Conservation (phyloP, 1,140 invertebrate genomes). For the Ylistrum balloti region DNA sequence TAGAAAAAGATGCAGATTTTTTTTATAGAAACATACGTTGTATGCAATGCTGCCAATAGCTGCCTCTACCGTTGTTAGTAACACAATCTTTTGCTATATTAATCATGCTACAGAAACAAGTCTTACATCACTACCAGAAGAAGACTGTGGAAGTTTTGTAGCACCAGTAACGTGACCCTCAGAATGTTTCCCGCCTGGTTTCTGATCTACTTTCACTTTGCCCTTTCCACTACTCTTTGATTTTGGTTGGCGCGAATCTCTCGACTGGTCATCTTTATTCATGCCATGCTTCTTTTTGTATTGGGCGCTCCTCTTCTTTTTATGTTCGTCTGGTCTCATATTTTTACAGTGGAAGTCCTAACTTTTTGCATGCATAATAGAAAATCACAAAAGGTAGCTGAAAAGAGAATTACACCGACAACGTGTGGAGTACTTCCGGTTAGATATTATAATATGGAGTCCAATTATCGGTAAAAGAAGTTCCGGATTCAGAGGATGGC, state of each 20-base stretch:
- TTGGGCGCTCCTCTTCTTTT: constrained; percentile 62
- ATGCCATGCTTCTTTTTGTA: constrained; percentile 69
- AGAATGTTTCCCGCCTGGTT: not conserved
- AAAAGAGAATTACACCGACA: not conserved
- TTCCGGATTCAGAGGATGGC: not conserved
- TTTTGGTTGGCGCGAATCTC: constrained; percentile 34
- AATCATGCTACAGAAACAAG: no score
- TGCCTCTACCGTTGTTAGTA: no score
- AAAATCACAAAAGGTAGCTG: no score
- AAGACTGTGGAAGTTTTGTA: not conserved
- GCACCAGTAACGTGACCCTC: not conserved
- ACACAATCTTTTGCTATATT: no score
- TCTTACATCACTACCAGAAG: constrained; percentile 46
- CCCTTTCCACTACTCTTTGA: not conserved
- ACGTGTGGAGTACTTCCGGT: constrained; percentile 22
- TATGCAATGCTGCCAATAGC: no score
- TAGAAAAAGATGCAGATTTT: no score
- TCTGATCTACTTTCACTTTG: constrained; percentile 19
- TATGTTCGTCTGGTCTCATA: constrained; percentile 69
- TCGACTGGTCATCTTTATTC: constrained; percentile 42
- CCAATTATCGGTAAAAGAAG: not conserved
- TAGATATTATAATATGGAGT: not conserved
- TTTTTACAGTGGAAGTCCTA: not conserved
- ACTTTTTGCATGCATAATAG: not conserved
- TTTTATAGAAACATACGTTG: no score